These are phyloP conservation scores for Butorides virescens DNA, from an alignment of 2,113 vertebrate species.

Conservation along the genomic window DNA sequence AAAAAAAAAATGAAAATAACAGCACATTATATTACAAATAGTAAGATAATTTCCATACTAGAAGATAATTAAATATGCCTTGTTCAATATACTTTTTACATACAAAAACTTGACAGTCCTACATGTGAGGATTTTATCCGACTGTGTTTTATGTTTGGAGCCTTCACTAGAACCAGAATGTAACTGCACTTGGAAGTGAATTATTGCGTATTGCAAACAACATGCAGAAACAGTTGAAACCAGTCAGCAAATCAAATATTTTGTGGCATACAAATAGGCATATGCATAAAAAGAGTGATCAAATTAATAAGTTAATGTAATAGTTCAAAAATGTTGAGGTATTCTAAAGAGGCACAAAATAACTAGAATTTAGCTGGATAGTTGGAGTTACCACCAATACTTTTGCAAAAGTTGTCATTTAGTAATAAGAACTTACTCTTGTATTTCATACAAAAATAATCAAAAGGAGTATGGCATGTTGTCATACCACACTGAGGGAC, in stretches of 20 bases:
- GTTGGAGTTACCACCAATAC: neutral
- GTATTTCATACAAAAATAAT: neutral
- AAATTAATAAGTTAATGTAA: neutral
- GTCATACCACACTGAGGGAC: neutral
- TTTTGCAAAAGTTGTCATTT: neutral
- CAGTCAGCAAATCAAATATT: neutral
- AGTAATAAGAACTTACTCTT: neutral
- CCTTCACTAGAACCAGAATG: neutral
- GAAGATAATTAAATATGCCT: neutral
- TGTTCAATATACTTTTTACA: neutral
- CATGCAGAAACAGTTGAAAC: neutral
- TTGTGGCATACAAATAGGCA: neutral
- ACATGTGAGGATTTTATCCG: neutral
- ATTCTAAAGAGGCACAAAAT: neutral
- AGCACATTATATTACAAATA: neutral
- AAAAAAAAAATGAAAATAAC: neutral
- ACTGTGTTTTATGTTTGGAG: neutral
- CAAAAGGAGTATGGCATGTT: neutral
- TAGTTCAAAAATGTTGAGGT: neutral
- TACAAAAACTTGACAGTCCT: neutral
- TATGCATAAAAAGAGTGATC: neutral
- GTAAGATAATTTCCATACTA: neutral
- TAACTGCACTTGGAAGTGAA: neutral
- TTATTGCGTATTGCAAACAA: neutral
- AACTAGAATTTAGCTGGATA: neutral